A percentile compares a stretch with the other conserved stretches of the same genome.
Conservation (phyloP, 2,113 vertebrate species). For the Corythornis madagascariensis region DNA sequence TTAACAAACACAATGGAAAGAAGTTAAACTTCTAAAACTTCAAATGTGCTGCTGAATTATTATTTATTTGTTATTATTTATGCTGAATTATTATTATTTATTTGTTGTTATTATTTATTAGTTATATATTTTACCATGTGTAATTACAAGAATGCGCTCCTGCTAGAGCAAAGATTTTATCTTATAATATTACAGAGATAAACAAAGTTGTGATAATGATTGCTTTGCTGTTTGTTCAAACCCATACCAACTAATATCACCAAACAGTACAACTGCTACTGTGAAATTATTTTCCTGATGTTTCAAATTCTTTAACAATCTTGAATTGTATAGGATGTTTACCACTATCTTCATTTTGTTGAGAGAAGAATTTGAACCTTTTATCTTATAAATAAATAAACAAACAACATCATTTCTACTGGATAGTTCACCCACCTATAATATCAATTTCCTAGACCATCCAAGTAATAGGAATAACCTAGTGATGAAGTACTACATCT, state of each 20-base stretch:
- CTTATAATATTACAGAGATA: background rate
- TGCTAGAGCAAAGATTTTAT: background rate
- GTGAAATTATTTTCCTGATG: background rate
- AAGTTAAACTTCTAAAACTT: background rate
- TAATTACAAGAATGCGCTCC: background rate
- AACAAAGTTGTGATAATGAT: background rate
- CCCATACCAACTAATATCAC: background rate
- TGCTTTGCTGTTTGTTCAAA: background rate
- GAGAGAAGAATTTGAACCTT: background rate
- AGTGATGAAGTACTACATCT: background rate
- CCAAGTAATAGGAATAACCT: background rate
- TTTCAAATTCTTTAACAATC: background rate
- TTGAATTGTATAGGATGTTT: background rate
- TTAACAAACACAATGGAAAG: background rate
- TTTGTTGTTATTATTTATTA: too few relatives aligned
- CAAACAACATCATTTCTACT: background rate
- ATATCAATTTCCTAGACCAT: background rate
- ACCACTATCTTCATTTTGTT: background rate
- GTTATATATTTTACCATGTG: background rate
- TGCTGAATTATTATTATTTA: too few relatives aligned
- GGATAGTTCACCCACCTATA: background rate
- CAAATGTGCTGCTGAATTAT: background rate
- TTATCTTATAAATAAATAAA: background rate
- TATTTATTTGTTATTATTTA: background rate
- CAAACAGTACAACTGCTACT: background rate